A percentile compares a stretch with the other conserved stretches of the same genome.
phyloP scores from a whole-genome alignment of 2,888 invertebrate genomes.

The Taphrorychus bicolor region DNA sequence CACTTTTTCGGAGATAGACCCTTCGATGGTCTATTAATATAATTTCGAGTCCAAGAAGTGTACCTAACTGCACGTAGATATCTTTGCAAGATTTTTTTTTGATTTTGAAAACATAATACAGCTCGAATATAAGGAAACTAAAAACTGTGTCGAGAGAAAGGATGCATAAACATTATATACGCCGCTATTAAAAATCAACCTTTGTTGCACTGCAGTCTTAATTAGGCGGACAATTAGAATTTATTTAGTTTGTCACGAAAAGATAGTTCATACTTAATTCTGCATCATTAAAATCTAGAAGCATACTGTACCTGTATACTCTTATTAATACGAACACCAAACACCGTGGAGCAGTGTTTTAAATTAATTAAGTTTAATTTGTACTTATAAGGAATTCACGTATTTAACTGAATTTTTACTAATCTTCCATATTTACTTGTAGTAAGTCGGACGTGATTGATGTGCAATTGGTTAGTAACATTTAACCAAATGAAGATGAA shows the following conservation, averaged over 20 bases:
- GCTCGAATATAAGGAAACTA: not conserved
- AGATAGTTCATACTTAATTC: conserved; percentile 7
- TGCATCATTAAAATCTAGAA: conserved; percentile 11
- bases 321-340: not conserved
- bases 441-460: not conserved
- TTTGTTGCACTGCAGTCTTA: conserved; percentile 20
- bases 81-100: too few relatives aligned
- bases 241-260: conserved; percentile 29
- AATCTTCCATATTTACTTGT: not conserved
- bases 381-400: not conserved
- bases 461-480: not conserved
- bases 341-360: not conserved
- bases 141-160: conserved; percentile 11
- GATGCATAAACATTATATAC: conserved; percentile 19
- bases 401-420: not conserved
- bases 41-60: too few relatives aligned
- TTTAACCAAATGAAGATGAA: not conserved
- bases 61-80: too few relatives aligned
- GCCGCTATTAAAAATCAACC: conserved; percentile 22
- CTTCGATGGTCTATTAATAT: too few relatives aligned
- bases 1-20: too few relatives aligned
- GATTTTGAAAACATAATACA: too few relatives aligned
- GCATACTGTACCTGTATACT: not conserved
- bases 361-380: not conserved
- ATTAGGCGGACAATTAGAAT: conserved; percentile 27